Evolutionary conservation across 2,113 vertebrate genomes (phyloP).

Genomic region (Pandion haliaetus): DNA sequence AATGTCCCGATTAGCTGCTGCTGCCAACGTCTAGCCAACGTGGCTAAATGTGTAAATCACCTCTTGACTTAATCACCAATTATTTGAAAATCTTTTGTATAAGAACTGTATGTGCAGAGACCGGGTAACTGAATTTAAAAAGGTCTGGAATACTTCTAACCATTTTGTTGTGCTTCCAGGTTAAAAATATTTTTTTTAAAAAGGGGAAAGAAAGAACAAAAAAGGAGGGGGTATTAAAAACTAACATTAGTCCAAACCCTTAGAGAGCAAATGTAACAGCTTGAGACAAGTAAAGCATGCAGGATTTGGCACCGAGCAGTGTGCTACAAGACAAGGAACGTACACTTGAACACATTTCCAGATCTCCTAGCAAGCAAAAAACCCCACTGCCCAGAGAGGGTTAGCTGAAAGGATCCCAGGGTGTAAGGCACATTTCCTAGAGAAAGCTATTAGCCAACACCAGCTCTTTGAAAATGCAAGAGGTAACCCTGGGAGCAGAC

Average conservation of each 20-base stretch:
- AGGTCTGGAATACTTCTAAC: not conserved
- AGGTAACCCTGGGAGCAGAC: not conserved
- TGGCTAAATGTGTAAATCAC: not conserved
- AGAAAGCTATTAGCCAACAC: not conserved
- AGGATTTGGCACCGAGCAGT: not conserved
- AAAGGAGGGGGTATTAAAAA: not conserved
- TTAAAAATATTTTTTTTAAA: not conserved
- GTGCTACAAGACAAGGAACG: not conserved
- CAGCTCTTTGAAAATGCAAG: not conserved
- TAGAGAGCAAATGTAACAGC: not conserved
- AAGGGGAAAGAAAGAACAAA: not conserved
- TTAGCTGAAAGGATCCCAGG: not conserved
- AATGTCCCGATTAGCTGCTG: not conserved
- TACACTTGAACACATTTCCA: not conserved
- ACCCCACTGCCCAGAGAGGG: not conserved
- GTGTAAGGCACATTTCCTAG: not conserved
- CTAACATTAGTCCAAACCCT: not conserved
- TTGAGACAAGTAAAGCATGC: constrained; percentile 2
- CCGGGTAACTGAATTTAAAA: not conserved
- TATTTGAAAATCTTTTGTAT: not conserved
- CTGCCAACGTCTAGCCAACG: not conserved
- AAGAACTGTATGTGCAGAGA: not conserved
- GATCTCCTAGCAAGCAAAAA: not conserved
- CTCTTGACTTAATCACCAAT: not conserved
- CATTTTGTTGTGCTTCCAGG: not conserved